Evolutionary conservation across 2,797 vertebrate genomes (phyloP), one percentile per base, ranked within the genome.

Genomic region (Cetoscarus ocellatus): DNA sequence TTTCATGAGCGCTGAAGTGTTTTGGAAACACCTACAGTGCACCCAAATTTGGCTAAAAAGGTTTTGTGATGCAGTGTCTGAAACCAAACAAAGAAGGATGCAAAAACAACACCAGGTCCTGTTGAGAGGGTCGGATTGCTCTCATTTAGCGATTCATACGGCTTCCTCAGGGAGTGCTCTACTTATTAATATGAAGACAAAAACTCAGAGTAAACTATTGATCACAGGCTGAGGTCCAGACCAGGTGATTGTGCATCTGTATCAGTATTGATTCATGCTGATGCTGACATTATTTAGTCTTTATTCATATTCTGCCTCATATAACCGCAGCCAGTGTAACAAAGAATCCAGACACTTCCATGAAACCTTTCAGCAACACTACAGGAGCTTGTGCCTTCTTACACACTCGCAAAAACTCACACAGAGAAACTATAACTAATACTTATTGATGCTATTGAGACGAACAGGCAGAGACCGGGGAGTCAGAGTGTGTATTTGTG

Each of bases 221-320:
- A 94, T 91, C 89, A 82, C 13, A 0, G 71, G 74, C 83, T 68
- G 82, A 90, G 86, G 84, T 89, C 77, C 85, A 80, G 88, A 79
- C 87, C 83, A 81, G 84, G 81, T 81, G 83, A 91, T 82, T 90
- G 90, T 91, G 87, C 86, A 92, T 91, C 90, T 93, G 88, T 90
- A 79, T 83, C 73, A 84, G 79, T 87, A 93, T 92, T 62, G 90
- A 93, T 91, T 89, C 86, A 88, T 89, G 88, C 82, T 91, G 90
- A 93, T 91, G 86, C 90, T 91, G 90, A 89, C 91, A 92, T 92
- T 94, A 94, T 91, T 91, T 88, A 81, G 84, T 90, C 85, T 92
- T 93, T 90, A 93, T 93, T 93, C 90, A 92, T 92, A 92, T 92
- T 91, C 71, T 42, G 68, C 69, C 77, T 87, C 79, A 82, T 79